Conservation (phyloP, 2,888 invertebrate genomes). For the Torymus texanus region DNA sequence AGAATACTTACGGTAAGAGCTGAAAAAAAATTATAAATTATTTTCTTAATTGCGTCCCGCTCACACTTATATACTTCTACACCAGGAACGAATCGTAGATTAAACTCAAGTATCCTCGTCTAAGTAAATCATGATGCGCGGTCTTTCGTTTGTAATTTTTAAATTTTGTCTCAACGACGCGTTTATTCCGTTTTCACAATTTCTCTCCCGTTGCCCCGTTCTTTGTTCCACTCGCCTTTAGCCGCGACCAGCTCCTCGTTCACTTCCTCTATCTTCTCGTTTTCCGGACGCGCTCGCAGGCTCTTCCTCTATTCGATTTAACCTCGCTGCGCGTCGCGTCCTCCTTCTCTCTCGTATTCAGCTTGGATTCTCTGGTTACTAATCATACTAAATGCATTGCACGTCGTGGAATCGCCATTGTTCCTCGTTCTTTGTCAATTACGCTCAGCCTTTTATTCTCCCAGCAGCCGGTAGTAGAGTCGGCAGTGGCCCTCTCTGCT, state of each 20-base stretch:
- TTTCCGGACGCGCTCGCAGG: neutral
- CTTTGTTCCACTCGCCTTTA: slow-evolving; percentile 20
- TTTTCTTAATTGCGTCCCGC: no score
- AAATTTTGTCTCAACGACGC: slow-evolving; percentile 46
- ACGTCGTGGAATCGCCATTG: slow-evolving; percentile 52
- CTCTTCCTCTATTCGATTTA: slow-evolving; percentile 35
- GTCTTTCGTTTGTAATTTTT: slow-evolving; percentile 55
- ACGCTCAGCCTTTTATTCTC: slow-evolving; percentile 40
- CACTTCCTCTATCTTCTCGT: slow-evolving; percentile 4
- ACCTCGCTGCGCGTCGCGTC: neutral
- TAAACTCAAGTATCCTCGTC: slow-evolving; percentile 64
- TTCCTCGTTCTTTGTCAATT: slow-evolving; percentile 56
- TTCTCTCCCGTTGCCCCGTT: neutral
- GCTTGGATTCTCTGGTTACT: slow-evolving; percentile 55
- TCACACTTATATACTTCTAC: no score
- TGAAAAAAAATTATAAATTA: no score
- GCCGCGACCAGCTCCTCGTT: neutral
- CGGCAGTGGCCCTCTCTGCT: neutral
- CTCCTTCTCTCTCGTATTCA: slow-evolving; percentile 36
- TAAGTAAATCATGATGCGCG: slow-evolving; percentile 58
- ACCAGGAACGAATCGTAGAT: slow-evolving; percentile 58
- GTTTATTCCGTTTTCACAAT: slow-evolving; percentile 12
- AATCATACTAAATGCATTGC: slow-evolving; percentile 60
- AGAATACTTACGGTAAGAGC: no score
- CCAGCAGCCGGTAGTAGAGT: neutral